A percentile compares a stretch with the other conserved stretches of the same genome.
Conservation (phyloP, 2,888 invertebrate genomes). For the Leucoma salicis region DNA sequence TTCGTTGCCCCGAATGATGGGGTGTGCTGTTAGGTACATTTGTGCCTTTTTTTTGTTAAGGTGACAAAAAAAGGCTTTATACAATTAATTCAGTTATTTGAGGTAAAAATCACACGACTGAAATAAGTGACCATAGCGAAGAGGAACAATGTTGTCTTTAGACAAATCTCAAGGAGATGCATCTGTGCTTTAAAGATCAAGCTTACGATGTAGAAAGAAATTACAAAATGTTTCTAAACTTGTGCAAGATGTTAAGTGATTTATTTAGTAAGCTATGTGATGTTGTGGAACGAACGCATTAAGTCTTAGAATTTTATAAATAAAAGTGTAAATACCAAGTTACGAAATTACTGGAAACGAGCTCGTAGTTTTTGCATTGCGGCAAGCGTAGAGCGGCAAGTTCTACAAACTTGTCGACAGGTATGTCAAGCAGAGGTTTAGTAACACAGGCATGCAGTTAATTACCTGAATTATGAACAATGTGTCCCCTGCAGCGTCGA, state of each 20-base stretch:
- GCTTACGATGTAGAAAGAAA: conserved; percentile 2
- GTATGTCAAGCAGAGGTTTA: conserved; percentile 45
- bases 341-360: conserved; percentile 60
- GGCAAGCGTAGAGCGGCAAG: conserved; percentile 29
- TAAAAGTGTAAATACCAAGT: conserved; percentile 54
- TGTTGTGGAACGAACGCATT: conserved; percentile 19
- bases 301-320: conserved; percentile 26
- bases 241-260: conserved; percentile 4
- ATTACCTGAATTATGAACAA: conserved; percentile 65
- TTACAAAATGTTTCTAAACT: conserved; percentile 1
- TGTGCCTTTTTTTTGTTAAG: too few species aligned
- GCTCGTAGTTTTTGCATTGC: conserved; percentile 56
- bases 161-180: background rate
- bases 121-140: conserved; percentile 6
- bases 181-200: conserved; percentile 1
- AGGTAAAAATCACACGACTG: conserved; percentile 18
- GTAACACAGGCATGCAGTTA: conserved; percentile 58
- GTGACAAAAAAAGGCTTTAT: too few species aligned
- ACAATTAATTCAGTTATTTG: conserved; percentile 35
- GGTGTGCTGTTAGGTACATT: too few species aligned
- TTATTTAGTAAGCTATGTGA: conserved; percentile 6
- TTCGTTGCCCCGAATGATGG: too few species aligned
- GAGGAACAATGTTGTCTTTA: conserved; percentile 7
- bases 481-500: conserved; percentile 62
- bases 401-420: conserved; percentile 48